phyloP scores from a whole-genome alignment of 2,113 vertebrate genomes.

The Amblyopsis rosae region DNA sequence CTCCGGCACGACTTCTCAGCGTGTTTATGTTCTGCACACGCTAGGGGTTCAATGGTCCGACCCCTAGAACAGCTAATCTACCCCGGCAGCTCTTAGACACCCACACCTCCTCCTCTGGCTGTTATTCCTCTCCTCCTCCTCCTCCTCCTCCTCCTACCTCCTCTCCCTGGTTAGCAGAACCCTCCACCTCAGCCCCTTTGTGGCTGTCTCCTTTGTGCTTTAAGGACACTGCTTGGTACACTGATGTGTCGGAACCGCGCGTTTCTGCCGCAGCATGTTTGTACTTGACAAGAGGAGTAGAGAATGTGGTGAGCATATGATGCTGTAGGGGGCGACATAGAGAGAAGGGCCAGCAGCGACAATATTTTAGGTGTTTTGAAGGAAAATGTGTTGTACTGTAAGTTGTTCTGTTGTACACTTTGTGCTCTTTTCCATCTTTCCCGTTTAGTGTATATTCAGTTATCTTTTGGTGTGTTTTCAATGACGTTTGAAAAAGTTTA shows the following conservation, averaged over 20 bases:
- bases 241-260: too few relatives aligned
- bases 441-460: not conserved
- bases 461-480: not conserved
- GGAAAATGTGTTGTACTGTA: too few relatives aligned
- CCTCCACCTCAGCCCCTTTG: conserved; percentile 23
- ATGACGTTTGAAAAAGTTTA: too few relatives aligned
- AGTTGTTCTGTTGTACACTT: too few relatives aligned
- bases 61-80: conserved; percentile 74
- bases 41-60: conserved; percentile 82
- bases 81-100: conserved; percentile 66
- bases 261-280: too few relatives aligned
- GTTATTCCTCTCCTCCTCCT: conserved; percentile 41
- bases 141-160: conserved; percentile 45
- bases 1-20: conserved; percentile 59
- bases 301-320: too few relatives aligned
- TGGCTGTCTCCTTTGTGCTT: too few relatives aligned
- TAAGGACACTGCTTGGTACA: too few relatives aligned
- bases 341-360: too few relatives aligned
- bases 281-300: too few relatives aligned
- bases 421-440: not conserved
- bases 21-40: conserved; percentile 90
- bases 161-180: not conserved
- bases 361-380: too few relatives aligned
- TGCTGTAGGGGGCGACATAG: too few relatives aligned
- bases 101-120: conserved; percentile 68